Evolutionary conservation across 2,797 vertebrate genomes (phyloP).

Genomic region (Carduelis carduelis): DNA sequence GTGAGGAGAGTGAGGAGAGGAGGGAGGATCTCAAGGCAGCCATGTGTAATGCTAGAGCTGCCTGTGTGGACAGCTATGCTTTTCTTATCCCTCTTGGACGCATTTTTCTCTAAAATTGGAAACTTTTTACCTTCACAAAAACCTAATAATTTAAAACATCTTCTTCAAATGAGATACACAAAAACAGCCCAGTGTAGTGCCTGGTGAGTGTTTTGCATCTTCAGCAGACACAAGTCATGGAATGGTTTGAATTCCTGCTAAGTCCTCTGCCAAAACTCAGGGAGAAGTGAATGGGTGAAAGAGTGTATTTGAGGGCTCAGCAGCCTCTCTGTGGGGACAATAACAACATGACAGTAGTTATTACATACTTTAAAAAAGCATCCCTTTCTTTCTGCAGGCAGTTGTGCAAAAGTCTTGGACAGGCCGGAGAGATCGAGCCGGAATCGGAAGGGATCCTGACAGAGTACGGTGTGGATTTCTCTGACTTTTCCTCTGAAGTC

Average conservation of each 20-base stretch:
- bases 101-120: not conserved
- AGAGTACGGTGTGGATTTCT: constrained; percentile 92
- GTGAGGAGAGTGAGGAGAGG: not conserved
- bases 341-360: not conserved
- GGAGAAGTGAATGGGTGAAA: not conserved
- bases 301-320: not conserved
- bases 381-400: constrained; percentile 72
- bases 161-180: not conserved
- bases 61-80: not conserved
- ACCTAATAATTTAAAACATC: not conserved
- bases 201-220: not conserved
- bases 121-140: not conserved
- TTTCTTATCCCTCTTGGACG: not conserved
- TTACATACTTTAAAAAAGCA: not conserved
- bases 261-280: not conserved
- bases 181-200: not conserved
- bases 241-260: not conserved
- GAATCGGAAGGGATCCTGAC: constrained; percentile 94
- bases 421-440: constrained; percentile 94
- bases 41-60: not conserved
- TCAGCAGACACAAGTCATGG: not conserved
- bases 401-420: constrained; percentile 89
- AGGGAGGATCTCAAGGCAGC: not conserved
- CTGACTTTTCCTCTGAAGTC: constrained; percentile 88
- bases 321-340: not conserved